Conservation (phyloP, 2,113 vertebrate species). For the Bagarius yarrelli region DNA sequence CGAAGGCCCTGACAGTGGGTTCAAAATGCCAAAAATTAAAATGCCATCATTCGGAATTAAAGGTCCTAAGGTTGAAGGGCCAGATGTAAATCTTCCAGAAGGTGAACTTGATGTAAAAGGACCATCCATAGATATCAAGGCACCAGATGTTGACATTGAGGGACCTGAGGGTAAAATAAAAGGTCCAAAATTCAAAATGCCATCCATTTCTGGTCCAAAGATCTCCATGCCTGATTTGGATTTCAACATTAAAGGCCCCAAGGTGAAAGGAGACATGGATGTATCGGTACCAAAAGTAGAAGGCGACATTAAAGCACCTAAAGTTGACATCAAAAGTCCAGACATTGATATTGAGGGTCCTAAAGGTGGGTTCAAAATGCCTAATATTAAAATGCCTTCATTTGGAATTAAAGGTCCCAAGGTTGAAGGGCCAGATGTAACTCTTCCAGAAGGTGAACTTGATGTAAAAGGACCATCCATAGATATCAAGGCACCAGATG, state of each 20-base stretch:
- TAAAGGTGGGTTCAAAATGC: neutral
- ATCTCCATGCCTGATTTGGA: conserved; percentile 30
- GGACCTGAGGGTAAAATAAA: conserved; percentile 60
- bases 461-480: too few species aligned
- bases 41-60: neutral
- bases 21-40: too few species aligned
- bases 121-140: conserved; percentile 35
- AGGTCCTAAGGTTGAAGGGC: neutral
- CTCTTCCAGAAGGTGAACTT: conserved; percentile 6
- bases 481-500: too few species aligned
- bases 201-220: conserved; percentile 10
- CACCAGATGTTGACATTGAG: conserved; percentile 53
- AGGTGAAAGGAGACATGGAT: neutral
- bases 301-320: neutral
- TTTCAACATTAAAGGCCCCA: neutral
- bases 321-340: neutral
- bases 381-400: conserved; percentile 68
- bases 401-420: conserved; percentile 51
- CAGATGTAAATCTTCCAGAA: neutral
- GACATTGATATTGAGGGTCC: neutral
- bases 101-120: neutral
- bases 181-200: conserved; percentile 59
- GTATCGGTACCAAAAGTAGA: neutral
- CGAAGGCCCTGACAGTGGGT: too few species aligned
- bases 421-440: conserved; percentile 22